Evolutionary conservation across 2,797 vertebrate genomes (phyloP).

Genomic region (Peromyscus aztecus): DNA sequence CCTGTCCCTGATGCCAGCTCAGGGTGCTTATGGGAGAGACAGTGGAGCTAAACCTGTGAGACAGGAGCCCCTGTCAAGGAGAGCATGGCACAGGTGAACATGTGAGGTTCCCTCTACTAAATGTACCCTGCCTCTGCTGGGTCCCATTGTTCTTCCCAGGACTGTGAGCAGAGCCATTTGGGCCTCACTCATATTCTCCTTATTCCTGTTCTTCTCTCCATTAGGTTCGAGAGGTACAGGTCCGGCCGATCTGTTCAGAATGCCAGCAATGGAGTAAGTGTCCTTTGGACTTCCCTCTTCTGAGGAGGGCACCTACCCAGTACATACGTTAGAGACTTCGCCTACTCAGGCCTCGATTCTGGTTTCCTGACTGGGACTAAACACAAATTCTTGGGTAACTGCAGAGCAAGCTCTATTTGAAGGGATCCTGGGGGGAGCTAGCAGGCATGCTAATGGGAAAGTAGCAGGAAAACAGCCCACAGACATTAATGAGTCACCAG

Average conservation of each 20-base stretch:
- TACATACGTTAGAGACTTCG: background rate
- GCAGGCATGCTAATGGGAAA: background rate
- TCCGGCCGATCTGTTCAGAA: constrained; percentile 93
- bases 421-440: background rate
- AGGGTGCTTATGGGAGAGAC: background rate
- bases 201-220: background rate
- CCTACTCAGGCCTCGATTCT: background rate
- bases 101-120: background rate
- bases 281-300: background rate
- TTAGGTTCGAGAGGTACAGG: constrained; percentile 96
- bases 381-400: background rate
- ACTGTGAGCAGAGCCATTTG: fast-evolving
- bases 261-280: constrained; percentile 96
- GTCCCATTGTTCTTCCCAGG: background rate
- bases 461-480: background rate
- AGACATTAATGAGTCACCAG: background rate
- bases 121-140: background rate
- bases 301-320: background rate
- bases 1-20: background rate
- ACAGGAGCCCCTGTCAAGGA: background rate
- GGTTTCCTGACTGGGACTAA: background rate
- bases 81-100: background rate
- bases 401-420: background rate
- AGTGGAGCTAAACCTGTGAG: background rate
- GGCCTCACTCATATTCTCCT: background rate